Base-by-base conservation (phyloP, 2,888 invertebrate genomes). In the Hedya salicella region DNA sequence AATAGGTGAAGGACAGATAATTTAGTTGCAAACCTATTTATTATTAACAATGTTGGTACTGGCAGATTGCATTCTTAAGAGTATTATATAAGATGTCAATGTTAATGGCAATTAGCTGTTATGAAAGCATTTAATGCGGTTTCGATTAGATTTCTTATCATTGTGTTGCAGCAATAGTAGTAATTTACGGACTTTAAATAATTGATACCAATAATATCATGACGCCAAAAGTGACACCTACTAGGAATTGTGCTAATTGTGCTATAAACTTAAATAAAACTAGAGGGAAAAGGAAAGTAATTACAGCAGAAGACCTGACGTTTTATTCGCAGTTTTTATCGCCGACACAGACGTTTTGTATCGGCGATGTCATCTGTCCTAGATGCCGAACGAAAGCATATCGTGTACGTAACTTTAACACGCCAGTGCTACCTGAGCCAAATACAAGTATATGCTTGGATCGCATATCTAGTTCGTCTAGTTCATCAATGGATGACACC, bases 201-300 rank as follows among this genome's bases (percentile, higher is more conserved):
- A 49, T 49, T 49, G 49, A 49, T 52, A 32, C 36, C 52, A 52
- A 52, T 52, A 52, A 52, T 49, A 25, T 48, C 30, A 52, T 30
- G 49, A 49, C 49, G 6, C 49, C 49, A 49, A 49, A 49, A 49
- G 49, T 49, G 49, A 49, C 49, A 49, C 49, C 49, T 49, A 14
- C 14, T 25, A 49, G 14, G 25, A 49, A 49, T n/a, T 49, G 49
- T 49, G 30, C 49, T 49, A 49, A 49, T 30, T 49, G 49, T 49
- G 49, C 49, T 49, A 30, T 30, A 14, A 14, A 49, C 19, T 49
- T 49, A 49, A 30, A 49, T 49, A 49, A 49, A 49, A 30, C 30
- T n/a, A 49, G 49, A 30, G 49, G 49, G 8, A 49, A 30, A 49
- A 25, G 49, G n/a, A 49, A 49, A 49, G 14, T 49, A 49, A 49